Percentiles rank a stretch among this genome's conserved stretches.
Conservation (phyloP, 2,113 vertebrate species). For the Syngnathoides biaculeatus region DNA sequence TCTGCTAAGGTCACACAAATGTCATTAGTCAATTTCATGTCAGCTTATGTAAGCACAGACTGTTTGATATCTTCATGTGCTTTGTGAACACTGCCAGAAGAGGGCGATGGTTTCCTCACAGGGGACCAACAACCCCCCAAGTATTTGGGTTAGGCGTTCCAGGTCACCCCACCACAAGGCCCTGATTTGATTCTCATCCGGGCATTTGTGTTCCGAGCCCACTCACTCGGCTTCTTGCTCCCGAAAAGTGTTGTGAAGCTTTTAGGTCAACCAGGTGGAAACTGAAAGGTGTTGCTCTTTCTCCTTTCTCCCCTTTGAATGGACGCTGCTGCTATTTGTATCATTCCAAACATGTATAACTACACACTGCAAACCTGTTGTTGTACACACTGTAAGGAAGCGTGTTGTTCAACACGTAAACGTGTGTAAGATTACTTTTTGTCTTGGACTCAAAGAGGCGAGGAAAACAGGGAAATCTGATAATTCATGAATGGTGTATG, state of each 20-base stretch:
- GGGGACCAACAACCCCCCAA: neutral
- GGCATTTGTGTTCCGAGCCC: neutral
- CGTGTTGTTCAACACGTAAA: no score
- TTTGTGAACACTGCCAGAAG: slow-evolving; percentile 48
- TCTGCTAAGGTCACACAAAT: slow-evolving; percentile 49
- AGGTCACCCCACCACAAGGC: slow-evolving; percentile 9
- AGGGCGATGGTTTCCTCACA: slow-evolving; percentile 34
- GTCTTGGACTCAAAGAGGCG: neutral
- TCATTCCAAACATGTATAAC: neutral
- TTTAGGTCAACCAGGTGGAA: neutral
- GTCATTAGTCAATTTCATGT: slow-evolving; percentile 38
- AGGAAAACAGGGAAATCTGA: no score
- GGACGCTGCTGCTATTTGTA: neutral
- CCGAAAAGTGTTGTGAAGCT: neutral
- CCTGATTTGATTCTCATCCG: neutral
- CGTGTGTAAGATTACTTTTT: neutral
- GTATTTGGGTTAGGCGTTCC: neutral
- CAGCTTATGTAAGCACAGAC: slow-evolving; percentile 51
- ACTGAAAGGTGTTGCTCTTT: neutral
- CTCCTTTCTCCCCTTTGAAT: neutral
- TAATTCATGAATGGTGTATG: neutral
- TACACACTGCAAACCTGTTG: neutral
- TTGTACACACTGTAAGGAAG: neutral
- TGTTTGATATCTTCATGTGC: slow-evolving; percentile 12
- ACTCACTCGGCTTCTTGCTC: neutral